Percentiles rank a stretch among this genome's conserved stretches.
Conservation (phyloP, 2,888 invertebrate species). For the Ichneumon xanthorius region DNA sequence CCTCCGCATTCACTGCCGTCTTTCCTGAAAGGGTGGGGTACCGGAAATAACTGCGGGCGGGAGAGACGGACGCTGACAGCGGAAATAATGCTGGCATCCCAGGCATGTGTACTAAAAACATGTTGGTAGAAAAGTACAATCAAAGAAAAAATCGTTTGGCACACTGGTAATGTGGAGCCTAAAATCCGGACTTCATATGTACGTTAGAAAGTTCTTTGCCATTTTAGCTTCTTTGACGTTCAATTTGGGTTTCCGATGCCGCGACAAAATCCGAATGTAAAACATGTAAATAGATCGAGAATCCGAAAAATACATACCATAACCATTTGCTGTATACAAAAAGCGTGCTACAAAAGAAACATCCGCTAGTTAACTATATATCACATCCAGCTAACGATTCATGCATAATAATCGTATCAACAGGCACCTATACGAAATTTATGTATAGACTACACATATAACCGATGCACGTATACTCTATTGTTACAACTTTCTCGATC, state of each 20-base stretch:
- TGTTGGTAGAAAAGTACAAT: conserved; percentile 35
- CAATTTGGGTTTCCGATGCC: not conserved
- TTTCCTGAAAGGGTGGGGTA: conserved; percentile 67
- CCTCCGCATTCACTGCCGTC: conserved; percentile 72
- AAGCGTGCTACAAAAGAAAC: not conserved
- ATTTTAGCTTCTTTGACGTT: not conserved
- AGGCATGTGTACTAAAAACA: conserved; percentile 74
- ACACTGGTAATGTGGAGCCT: not conserved
- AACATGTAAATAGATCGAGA: not conserved
- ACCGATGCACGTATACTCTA: conserved; percentile 3
- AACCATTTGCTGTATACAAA: not conserved
- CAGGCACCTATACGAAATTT: not conserved
- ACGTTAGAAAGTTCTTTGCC: not conserved
- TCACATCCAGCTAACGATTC: conserved; percentile 15
- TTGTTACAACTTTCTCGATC: conserved; percentile 18
- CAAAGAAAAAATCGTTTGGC: conserved; percentile 30
- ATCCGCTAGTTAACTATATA: not conserved
- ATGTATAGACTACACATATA: not conserved
- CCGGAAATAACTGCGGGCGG: conserved; percentile 72
- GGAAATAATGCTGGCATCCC: conserved; percentile 82
- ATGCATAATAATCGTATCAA: conserved; percentile 21
- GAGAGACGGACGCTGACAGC: conserved; percentile 76
- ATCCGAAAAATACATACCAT: not conserved
- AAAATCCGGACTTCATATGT: not conserved
- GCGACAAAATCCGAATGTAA: not conserved